Percentiles rank a stretch among this genome's conserved stretches.
These are phyloP conservation scores for Otolemur crassicaudatus DNA, from an alignment of 2,797 vertebrate genomes.

Conservation along the genomic window DNA sequence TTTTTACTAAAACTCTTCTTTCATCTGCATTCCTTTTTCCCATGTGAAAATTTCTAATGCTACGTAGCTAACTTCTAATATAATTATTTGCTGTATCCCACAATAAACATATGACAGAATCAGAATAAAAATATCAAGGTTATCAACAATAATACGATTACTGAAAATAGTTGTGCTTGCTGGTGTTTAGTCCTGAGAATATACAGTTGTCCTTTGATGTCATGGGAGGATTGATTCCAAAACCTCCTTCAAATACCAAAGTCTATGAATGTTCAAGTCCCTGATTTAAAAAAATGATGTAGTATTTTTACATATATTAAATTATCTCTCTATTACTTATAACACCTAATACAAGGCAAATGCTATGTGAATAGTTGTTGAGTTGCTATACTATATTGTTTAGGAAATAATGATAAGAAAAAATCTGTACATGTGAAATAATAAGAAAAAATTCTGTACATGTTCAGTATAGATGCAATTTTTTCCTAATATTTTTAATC, in stretches of 20 bases:
- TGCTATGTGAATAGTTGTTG: background rate
- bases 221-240: background rate
- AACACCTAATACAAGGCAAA: background rate
- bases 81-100: conserved; percentile 21
- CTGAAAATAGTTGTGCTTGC: background rate
- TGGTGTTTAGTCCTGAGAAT: background rate
- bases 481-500: background rate
- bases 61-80: background rate
- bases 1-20: background rate
- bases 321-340: background rate
- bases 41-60: background rate
- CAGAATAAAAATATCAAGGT: conserved; percentile 2
- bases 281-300: background rate
- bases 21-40: background rate
- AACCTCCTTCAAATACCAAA: background rate
- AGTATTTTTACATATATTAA: background rate
- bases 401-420: background rate
- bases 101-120: background rate
- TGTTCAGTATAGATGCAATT: background rate
- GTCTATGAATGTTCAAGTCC: background rate
- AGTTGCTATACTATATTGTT: background rate
- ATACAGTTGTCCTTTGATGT: background rate
- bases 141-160: background rate
- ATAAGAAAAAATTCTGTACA: background rate
- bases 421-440: background rate